Conservation (phyloP, 2,113 vertebrate genomes). For the Notiomystis cincta region DNA sequence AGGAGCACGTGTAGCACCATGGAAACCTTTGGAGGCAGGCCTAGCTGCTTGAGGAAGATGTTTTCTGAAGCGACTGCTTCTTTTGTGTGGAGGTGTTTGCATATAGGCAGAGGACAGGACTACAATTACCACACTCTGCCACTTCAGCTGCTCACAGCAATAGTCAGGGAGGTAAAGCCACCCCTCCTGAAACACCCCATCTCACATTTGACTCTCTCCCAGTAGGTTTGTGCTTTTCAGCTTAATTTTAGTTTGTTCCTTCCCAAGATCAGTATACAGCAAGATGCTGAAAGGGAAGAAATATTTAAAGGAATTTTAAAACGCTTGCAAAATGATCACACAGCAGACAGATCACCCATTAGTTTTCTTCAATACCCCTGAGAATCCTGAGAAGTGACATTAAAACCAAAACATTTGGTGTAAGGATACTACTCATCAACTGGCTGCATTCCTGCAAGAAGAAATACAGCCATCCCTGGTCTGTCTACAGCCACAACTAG, state of each 20-base stretch:
- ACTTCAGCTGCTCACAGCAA: not conserved
- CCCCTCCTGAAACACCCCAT: not conserved
- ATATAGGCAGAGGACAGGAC: not conserved
- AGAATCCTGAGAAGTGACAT: not conserved
- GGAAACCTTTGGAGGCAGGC: not conserved
- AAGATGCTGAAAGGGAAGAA: not conserved
- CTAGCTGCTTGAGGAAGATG: not conserved
- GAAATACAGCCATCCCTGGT: not conserved
- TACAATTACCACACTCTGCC: not conserved
- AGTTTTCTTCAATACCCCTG: not conserved
- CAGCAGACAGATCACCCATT: not conserved
- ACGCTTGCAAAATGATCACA: not conserved
- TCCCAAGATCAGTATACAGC: not conserved
- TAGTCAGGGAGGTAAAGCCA: not conserved
- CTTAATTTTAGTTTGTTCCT: not conserved
- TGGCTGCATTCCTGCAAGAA: not conserved
- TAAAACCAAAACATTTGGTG: not conserved
- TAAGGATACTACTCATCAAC: not conserved
- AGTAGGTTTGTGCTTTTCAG: not conserved
- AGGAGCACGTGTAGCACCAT: not conserved
- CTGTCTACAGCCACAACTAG: not conserved
- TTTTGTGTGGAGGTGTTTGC: not conserved
- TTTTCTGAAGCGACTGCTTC: not conserved
- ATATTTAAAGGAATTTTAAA: not conserved
- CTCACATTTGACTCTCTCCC: not conserved